Conservation (phyloP, 2,113 vertebrate genomes). For the Australoheros scitulus region DNA sequence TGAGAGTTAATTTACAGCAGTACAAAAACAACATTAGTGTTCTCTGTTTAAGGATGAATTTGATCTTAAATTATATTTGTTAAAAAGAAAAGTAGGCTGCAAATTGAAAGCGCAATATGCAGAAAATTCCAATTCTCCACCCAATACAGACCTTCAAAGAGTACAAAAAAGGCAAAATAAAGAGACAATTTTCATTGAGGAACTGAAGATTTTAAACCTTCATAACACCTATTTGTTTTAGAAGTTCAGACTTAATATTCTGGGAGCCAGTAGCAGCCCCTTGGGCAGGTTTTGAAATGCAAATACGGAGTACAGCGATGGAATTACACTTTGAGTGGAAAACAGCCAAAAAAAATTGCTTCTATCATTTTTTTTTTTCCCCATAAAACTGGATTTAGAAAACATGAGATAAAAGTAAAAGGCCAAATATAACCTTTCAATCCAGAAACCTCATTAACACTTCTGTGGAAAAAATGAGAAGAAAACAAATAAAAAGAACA, state of each 20-base stretch:
- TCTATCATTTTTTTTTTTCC: constrained; percentile 15
- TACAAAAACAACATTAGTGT: neutral
- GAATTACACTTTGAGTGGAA: constrained; percentile 42
- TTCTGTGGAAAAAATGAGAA: constrained; percentile 3
- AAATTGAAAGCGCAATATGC: constrained; percentile 16
- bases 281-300: constrained; percentile 61
- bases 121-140: neutral
- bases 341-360: constrained; percentile 17
- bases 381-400: constrained; percentile 45
- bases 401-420: constrained; percentile 35
- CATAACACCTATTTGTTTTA: constrained; percentile 38
- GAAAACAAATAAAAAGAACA: constrained; percentile 29
- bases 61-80: neutral
- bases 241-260: constrained; percentile 38
- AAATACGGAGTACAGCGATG: constrained; percentile 19
- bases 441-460: constrained; percentile 44
- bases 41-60: neutral
- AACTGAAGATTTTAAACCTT: constrained; percentile 36
- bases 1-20: constrained; percentile 1
- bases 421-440: constrained; percentile 41
- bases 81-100: neutral
- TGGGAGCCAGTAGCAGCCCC: constrained; percentile 21
- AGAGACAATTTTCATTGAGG: neutral
- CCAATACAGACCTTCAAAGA: neutral
- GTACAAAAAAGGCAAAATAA: neutral